Base-by-base conservation (phyloP, 2,888 invertebrate genomes). In the Parnassius glacialis region DNA sequence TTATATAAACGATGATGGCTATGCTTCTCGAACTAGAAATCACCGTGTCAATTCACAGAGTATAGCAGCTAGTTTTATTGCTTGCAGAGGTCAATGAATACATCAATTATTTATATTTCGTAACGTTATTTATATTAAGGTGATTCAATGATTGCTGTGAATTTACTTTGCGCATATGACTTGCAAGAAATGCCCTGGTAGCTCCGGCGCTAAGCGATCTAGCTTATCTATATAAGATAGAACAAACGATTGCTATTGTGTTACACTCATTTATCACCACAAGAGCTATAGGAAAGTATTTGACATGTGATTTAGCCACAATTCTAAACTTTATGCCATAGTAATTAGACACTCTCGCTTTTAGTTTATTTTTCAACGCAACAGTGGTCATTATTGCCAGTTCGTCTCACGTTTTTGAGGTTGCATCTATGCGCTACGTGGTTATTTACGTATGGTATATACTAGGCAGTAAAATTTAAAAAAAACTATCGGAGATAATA, bases 221-320 rank as follows among this genome's bases (percentile, higher is more conserved):
- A 34, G 34, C 7, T 0, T 34, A 1, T 34, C 34, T 34, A 5
- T 34, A 34, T 34, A 34, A 34, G 0, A 34, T 34, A 34, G 34
- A 34, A 34, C 34, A 34, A 34, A 34, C 34, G 7, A 34, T 34
- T 34, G 34, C 67, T 67, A 72, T 74, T 68, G 65, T 65, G 56
- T 62, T 53, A 55, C 64, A 16, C 61, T 47, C 57, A 59, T 76
- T 74, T 80, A 80, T 78, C 70, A 78, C 78, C 74, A 76, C 68
- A 67, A 64, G 71, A n/a, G 75, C 75, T 75, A 73, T 79, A 20
- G 20, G 20, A 20, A 20, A 20, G 20, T 20, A 20, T 20, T 20
- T 20, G 2, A 20, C 20, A 20, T 20, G 20, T 20, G 20, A 20
- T 20, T 20, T 20, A 20, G 2, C 20, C 20, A 20, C 20, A 20